phyloP scores from a whole-genome alignment of 2,797 vertebrate species.

The Propithecus deckenii region DNA sequence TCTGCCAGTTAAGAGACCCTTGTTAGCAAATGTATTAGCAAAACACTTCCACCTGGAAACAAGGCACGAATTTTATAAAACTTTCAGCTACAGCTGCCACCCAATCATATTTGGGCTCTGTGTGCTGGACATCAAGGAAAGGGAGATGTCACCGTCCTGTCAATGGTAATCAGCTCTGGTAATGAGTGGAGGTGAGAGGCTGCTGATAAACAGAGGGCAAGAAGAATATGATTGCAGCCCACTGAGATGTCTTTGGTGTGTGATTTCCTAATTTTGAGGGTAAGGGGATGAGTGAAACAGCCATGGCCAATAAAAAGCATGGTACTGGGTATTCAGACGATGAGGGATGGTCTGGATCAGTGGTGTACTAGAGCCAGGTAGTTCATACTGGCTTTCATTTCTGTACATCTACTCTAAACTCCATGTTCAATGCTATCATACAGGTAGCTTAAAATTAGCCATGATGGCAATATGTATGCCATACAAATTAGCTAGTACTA shows the following conservation, averaged over 20 bases:
- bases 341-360: neutral
- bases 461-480: neutral
- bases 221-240: neutral
- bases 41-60: neutral
- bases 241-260: neutral
- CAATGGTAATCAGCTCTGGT: neutral
- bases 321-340: neutral
- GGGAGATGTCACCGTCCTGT: neutral
- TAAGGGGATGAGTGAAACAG: neutral
- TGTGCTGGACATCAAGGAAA: neutral
- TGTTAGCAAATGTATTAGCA: neutral
- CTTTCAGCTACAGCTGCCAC: neutral
- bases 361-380: neutral
- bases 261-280: neutral
- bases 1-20: neutral
- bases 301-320: neutral
- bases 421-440: neutral
- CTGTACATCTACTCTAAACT: neutral
- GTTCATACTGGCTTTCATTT: neutral
- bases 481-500: neutral
- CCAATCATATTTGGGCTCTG: neutral
- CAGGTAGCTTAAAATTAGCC: neutral
- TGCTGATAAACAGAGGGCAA: neutral
- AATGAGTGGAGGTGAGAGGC: neutral
- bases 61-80: neutral